Conservation (phyloP, 2,113 vertebrate species). For the Rutilus rutilus region DNA sequence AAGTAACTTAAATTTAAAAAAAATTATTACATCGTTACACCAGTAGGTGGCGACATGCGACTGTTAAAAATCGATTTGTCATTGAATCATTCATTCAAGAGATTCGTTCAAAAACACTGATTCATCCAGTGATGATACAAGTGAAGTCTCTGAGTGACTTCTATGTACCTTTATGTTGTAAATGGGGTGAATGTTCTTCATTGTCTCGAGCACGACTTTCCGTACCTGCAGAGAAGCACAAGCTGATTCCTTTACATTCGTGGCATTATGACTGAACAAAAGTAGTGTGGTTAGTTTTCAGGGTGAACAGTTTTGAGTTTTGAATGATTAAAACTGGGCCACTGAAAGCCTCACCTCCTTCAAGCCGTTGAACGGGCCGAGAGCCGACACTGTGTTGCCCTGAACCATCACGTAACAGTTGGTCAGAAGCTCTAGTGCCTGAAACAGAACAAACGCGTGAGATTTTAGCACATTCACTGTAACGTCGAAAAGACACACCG, state of each 20-base stretch:
- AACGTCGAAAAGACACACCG: background rate
- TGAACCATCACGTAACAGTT: constrained; percentile 98
- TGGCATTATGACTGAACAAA: too few relatives aligned
- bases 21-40: too few relatives aligned
- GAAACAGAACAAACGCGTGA: background rate
- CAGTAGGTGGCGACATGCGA: too few relatives aligned
- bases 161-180: constrained; percentile 94
- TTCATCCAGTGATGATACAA: too few relatives aligned
- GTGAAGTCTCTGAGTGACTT: too few relatives aligned
- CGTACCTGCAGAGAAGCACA: constrained; percentile 79
- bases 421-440: constrained; percentile 94
- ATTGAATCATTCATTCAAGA: too few relatives aligned
- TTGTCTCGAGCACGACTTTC: constrained; percentile 95
- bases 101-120: too few relatives aligned
- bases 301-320: background rate
- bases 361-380: constrained; percentile 88
- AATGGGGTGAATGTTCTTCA: constrained; percentile 99
- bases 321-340: constrained; percentile 18
- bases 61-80: too few relatives aligned
- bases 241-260: background rate
- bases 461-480: background rate
- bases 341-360: constrained; percentile 83
- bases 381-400: constrained; percentile 93
- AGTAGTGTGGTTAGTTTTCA: background rate
- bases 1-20: too few relatives aligned